Evolutionary conservation across 92 coral and sea anemone genomes (phyloP), one percentile per base, ranked within the genome.

Genomic region (Zoanthus solanderi): DNA sequence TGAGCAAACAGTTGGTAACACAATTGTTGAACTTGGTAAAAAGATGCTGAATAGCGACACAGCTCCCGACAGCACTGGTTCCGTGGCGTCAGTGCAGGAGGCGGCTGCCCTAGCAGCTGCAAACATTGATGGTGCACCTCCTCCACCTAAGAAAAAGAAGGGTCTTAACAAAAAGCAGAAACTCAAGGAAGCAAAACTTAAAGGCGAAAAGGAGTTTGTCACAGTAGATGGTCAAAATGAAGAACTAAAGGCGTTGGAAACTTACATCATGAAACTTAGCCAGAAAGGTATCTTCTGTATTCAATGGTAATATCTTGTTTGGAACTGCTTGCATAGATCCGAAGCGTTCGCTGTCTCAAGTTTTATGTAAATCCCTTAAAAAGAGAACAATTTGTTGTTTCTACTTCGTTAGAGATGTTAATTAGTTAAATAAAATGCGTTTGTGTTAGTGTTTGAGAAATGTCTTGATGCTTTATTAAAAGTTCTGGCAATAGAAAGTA

Each of bases 1-100:
- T 17, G 98, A 96, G 68, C 90, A 88, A 42, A 92, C 90, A 46
- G 85, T 96, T 28, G 91, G 95, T 15, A 94, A 93, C 29, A 94
- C 97, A 34, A 92, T 97, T 72, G 89, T 91, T 48, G 99, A 97
- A 80, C 92, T 89, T 18, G 98, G 99, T 17, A 94, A 93, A 81
- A 97, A 94, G 88, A 93, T 95, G 93, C 76, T 97, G 34, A 84
- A 90, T 90, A 88, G 94, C 15, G 99, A 95, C 58, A 90, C 99
- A 23, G 96, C 99, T 2, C 95, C 98, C 9, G 99, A 96, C 60
- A 92, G 95, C 60, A 90, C 94, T 5, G 92, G 94, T 54, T 83
- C 98, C 89, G 92, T 94, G 97, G 89, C 95, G 78, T 85, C 92
- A 66, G 87, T 89, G 87, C 93, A 93, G 58, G 93, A 92, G 46